Conservation (phyloP, 2,113 vertebrate genomes). For the Cheirogaleus medius region DNA sequence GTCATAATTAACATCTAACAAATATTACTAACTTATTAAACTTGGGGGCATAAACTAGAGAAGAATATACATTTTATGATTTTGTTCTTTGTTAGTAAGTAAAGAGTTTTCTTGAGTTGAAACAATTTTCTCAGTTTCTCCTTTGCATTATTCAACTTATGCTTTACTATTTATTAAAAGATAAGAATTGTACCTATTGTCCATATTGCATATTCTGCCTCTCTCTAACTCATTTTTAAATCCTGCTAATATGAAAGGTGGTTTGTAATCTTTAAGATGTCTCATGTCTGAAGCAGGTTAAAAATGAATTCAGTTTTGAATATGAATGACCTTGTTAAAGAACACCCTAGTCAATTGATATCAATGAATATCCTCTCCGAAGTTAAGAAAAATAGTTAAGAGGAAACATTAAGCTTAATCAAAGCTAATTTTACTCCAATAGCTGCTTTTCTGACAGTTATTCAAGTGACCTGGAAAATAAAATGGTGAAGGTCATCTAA, state of each 20-base stretch:
- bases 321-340: background rate
- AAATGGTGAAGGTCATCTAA: background rate
- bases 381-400: constrained; percentile 33
- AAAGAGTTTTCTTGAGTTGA: background rate
- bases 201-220: background rate
- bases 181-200: background rate
- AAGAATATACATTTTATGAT: background rate
- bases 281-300: background rate
- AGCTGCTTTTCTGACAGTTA: background rate
- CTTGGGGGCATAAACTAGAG: background rate
- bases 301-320: constrained; percentile 9
- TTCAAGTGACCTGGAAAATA: background rate
- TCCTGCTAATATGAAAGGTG: background rate
- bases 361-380: background rate
- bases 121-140: background rate
- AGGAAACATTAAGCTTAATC: constrained; percentile 28
- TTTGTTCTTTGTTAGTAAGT: background rate
- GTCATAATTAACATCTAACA: background rate
- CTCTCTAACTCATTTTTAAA: background rate
- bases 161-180: background rate
- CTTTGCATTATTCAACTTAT: background rate
- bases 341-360: background rate
- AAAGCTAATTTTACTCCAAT: background rate
- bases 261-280: background rate
- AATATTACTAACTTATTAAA: background rate